Base-by-base conservation (phyloP, 1,140 invertebrate genomes). In the Ceratitis capitata region DNA sequence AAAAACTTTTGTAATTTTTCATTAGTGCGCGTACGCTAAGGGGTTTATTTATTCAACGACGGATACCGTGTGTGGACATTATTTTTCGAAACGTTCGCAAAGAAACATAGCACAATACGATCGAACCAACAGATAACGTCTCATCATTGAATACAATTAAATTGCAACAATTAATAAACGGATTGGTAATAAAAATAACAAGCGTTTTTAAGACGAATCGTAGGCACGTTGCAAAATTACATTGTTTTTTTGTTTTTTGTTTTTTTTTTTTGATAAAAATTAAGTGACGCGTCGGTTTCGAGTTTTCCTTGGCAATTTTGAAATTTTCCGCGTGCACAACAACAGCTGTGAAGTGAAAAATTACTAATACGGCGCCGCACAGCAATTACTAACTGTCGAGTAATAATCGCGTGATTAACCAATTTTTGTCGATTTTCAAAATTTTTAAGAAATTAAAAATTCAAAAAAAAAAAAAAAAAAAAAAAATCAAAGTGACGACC, bases 31-130 rank as follows among this genome's bases (percentile, higher is more conserved):
- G 85, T 45, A 84, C 64, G 85, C 84, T 85, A 39, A 78, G 69
- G 69, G 87, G 88, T 89, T 89, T 90, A 90, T 90, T 89, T 90
- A 90, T 90, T 89, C 89, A 88, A 87, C 88, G 89, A 89, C 87
- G 88, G 89, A 90, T 89, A 86, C 88, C 88, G 88, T 88, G 88
- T 88, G 88, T 89, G 89, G 89, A 90, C 89, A 90, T 89, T 90
- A 89, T 90, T 90, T 90, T 89, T 87, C 88, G 87, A 89, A 89
- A 88, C 89, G 89, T 89, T 89, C 88, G 88, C 88, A 29, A 83
- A 83, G 84, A 47, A 84, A 82, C 84, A 86, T 51, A 84, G n/a
- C n/a, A n/a, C n/a, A n/a, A n/a, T n/a, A n/a, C n/a, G n/a, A n/a
- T n/a, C n/a, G n/a, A n/a, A 86, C 85, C 29, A 53, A 86, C 74